phyloP scores from a whole-genome alignment of 2,113 vertebrate genomes.

The Fregetta grallaria region DNA sequence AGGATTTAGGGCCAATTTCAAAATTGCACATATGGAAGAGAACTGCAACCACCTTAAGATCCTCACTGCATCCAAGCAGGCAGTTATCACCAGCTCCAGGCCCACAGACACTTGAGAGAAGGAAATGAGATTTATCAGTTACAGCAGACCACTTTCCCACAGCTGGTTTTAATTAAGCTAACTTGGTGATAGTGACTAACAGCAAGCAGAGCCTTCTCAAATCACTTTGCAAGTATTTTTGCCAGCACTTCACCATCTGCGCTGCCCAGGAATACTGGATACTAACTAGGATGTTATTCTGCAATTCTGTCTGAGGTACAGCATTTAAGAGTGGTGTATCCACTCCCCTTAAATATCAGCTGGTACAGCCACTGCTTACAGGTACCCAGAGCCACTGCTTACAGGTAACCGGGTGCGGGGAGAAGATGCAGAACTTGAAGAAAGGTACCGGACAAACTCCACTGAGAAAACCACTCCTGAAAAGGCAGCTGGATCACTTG shows the following conservation, averaged over 20 bases:
- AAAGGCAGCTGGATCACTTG: neutral
- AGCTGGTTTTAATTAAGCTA: slow-evolving; percentile 38
- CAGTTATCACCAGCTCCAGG: slow-evolving; percentile 18
- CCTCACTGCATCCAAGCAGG: neutral
- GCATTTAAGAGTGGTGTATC: neutral
- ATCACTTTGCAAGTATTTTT: neutral
- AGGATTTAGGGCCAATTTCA: slow-evolving; percentile 35
- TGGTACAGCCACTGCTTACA: neutral
- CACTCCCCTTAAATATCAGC: neutral
- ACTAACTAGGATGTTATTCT: neutral
- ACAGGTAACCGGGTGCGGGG: neutral
- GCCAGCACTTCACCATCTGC: slow-evolving; percentile 10
- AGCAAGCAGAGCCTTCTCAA: neutral
- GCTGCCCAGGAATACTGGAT: neutral
- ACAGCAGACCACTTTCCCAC: slow-evolving; percentile 1
- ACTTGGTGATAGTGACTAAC: slow-evolving; percentile 2
- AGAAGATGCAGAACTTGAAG: neutral
- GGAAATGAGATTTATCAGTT: slow-evolving; percentile 34
- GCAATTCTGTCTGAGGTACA: neutral
- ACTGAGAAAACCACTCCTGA: neutral
- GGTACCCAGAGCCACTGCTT: neutral
- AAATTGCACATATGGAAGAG: slow-evolving; percentile 42
- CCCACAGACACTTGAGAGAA: neutral
- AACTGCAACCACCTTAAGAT: slow-evolving; percentile 20
- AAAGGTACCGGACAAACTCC: neutral